Evolutionary conservation across 2,113 vertebrate genomes (phyloP), one percentile per base, ranked within the genome.

Genomic region (Erpornis zantholeuca): DNA sequence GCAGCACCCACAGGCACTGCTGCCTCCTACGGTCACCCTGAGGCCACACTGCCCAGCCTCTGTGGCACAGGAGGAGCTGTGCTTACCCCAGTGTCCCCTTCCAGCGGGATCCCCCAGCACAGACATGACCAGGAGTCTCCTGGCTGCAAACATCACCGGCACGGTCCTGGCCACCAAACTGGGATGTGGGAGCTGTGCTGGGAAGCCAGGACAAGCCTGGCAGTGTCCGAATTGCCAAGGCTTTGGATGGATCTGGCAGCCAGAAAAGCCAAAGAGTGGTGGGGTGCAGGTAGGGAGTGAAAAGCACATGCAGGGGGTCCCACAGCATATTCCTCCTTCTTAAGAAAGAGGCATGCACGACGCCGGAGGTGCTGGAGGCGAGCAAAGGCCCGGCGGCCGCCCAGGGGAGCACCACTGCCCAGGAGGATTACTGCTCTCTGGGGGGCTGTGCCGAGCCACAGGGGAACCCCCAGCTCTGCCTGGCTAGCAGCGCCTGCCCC

Each of bases 321-420:
- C 66, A 80, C 12, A 44, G 47, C 47, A 6, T 73, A 64, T 90
- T 49, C 60, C 27, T 84, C 96, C 40, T 50, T 36, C 68, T 75
- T 35, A 82, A 99, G 98, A 98, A 98, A 78, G 98, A 98, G 53
- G 54, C 96, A 57, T 61, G 96, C 12, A 81, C 82, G 4, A 50
- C 76, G 12, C 97, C 98, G 63, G 96, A 91, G 82, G 96, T 96
- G 49, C 97, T 98, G 4, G 98, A 98, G 36, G 94, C 63, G 36
- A 87, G 52, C 0, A 90, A 95, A 63, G 85, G 35, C 44, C 76
- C 25, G 0, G 42, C n/a, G 2, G 33, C 86, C 21, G 20, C 29
- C 10, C 29, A 82, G 11, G 91, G 91, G 23, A 97, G 63, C 40
- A 19, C 21, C 10, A 2, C 25, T 11, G 22, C 79, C 56, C 90